Conservation (phyloP, 1,140 invertebrate genomes). For the Camponotus vicinus region DNA sequence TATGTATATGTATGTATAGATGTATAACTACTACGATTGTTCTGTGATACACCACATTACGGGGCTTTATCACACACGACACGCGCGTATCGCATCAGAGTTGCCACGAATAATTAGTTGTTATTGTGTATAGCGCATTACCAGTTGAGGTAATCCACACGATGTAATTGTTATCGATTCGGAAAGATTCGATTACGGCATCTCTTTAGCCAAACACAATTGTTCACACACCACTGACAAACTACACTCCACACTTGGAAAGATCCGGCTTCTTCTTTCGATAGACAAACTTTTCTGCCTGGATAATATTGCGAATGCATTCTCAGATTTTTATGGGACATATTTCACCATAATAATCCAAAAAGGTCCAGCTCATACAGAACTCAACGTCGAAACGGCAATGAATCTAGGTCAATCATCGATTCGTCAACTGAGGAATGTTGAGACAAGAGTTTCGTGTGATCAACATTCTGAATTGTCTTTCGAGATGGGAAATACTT, state of each 20-base stretch:
- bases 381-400: slow-evolving; percentile 68
- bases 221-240: slow-evolving; percentile 23
- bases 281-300: slow-evolving; percentile 39
- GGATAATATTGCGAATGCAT: slow-evolving; percentile 32
- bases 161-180: slow-evolving; percentile 70
- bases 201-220: slow-evolving; percentile 55
- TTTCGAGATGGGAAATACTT: slow-evolving; percentile 73
- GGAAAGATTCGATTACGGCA: slow-evolving; percentile 46
- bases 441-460: slow-evolving; percentile 49
- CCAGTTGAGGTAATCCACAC: slow-evolving; percentile 59
- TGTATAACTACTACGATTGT: slow-evolving; percentile 84
- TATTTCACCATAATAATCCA: slow-evolving; percentile 37
- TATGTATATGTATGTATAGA: slow-evolving; percentile 15
- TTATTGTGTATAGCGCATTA: slow-evolving; percentile 74
- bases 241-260: slow-evolving; percentile 15
- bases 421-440: slow-evolving; percentile 53
- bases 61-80: slow-evolving; percentile 85
- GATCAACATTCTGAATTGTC: slow-evolving; percentile 72
- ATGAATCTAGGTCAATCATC: slow-evolving; percentile 38
- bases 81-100: slow-evolving; percentile 76
- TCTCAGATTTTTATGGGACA: slow-evolving; percentile 27
- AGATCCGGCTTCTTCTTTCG: slow-evolving; percentile 43
- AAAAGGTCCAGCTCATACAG: slow-evolving; percentile 65
- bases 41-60: slow-evolving; percentile 86
- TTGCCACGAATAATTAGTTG: slow-evolving; percentile 78